Evolutionary conservation across 2,113 vertebrate genomes (phyloP).

Genomic region (Heterotis niloticus): DNA sequence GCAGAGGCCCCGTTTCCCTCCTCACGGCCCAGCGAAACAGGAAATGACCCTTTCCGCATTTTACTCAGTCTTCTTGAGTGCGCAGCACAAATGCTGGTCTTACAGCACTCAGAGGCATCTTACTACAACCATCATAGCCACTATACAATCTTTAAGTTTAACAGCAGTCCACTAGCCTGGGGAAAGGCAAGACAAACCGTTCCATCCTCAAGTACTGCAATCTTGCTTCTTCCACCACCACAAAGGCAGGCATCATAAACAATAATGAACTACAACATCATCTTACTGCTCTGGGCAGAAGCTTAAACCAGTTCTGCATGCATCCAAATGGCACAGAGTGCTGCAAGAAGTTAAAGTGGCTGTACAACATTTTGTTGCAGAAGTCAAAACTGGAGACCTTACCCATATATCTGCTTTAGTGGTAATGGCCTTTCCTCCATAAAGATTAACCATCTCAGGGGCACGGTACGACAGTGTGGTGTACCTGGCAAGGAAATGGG

Average conservation of each 20-base stretch:
- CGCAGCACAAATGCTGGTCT: neutral
- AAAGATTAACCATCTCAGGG: conserved; percentile 98
- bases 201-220: neutral
- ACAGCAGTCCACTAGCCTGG: neutral
- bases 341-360: conserved; percentile 44
- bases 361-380: conserved; percentile 17
- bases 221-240: too few relatives aligned
- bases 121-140: neutral
- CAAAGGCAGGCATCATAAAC: neutral
- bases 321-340: neutral
- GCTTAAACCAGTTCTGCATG: conserved; percentile 29
- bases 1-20: neutral
- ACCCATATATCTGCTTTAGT: conserved; percentile 99
- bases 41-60: conserved; percentile 20
- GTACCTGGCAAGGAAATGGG: conserved; percentile 67
- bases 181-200: neutral
- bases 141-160: neutral
- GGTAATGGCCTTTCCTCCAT: conserved; percentile 90
- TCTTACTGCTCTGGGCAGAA: neutral
- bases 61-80: neutral
- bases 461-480: conserved; percentile 94
- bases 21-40: conserved; percentile 9
- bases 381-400: conserved; percentile 45
- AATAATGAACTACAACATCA: neutral
- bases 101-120: neutral